Percentiles rank a stretch among this genome's conserved stretches.
These are phyloP conservation scores for Threskiornis aethiopicus DNA, from an alignment of 2,797 vertebrate species.

Conservation along the genomic window DNA sequence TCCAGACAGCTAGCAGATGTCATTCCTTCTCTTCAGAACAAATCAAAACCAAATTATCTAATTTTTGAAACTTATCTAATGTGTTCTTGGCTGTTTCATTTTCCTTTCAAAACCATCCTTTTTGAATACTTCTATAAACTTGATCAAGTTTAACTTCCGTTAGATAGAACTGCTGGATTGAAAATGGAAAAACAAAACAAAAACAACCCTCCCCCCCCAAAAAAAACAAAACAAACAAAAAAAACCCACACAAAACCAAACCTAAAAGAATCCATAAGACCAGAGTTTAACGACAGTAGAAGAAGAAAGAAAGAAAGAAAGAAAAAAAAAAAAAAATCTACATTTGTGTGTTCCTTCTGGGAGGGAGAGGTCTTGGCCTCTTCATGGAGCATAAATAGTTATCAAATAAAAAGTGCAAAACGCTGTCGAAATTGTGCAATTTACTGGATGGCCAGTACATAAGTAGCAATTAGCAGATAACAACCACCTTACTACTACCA, in stretches of 20 bases:
- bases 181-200: background rate
- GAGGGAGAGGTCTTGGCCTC: background rate
- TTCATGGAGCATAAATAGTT: background rate
- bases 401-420: background rate
- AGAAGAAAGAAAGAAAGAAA: background rate
- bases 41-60: background rate
- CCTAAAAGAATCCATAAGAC: background rate
- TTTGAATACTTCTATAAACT: background rate
- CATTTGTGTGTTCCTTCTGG: background rate
- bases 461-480: background rate
- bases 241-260: background rate
- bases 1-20: conserved; percentile 8
- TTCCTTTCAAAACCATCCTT: background rate
- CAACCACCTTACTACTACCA: background rate
- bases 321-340: background rate
- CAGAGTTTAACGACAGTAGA: background rate
- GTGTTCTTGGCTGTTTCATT: background rate
- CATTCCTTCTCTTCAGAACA: background rate
- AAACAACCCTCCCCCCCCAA: background rate
- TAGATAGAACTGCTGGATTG: background rate
- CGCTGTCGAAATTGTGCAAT: background rate
- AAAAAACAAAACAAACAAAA: too few species aligned
- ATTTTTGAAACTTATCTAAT: background rate
- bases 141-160: background rate
- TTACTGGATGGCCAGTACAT: background rate